Evolutionary conservation across 2,113 vertebrate species (phyloP), one percentile per base, ranked within the genome.

Genomic region (Speoplatyrhinus poulsoni): DNA sequence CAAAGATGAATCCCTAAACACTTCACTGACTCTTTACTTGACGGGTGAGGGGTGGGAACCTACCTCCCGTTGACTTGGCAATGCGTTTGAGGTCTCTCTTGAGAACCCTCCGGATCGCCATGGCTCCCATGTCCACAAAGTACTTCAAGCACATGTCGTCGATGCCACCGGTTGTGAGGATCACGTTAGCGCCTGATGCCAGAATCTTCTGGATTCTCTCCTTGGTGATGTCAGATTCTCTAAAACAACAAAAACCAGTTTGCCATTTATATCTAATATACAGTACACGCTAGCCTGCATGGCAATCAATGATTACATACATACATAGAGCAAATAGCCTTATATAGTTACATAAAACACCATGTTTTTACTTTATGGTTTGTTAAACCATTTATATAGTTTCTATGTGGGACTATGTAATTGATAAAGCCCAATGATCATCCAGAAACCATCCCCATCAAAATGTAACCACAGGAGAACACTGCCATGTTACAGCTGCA

Each of bases 111-210:
- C 97, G 93, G 52, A 99, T 95, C 32, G 96, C 98, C 95, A 99
- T 97, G 10, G 96, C 96, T 2, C 97, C 96, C 0, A 92, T 90
- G 72, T 99, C 98, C 85, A 96, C 94, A 0, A 99, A 99, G 62
- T 99, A 99, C 85, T 99, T 99, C 16, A 99, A 92, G 83, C 97
- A 98, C 97, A 98, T 98, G 69, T 99, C 98, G 62, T 99, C 98
- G 53, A 99, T 97, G 8, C 96, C 97, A 10, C 97, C 97, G 2
- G 98, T 98, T 73, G 94, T 97, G 62, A 99, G 92, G 77, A 99
- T 82, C 4, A 99, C 96, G 0, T 95, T 99, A 46, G 97, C 96
- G 0, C 98, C 98, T 0, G 96, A 88, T 3, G 94, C 93, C 92
- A 99, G 75, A 70, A 99, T 97, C 89, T 98, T 99, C 85, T 98